phyloP scores from a whole-genome alignment of 1,140 invertebrate species.

The Elysia chlorotica region DNA sequence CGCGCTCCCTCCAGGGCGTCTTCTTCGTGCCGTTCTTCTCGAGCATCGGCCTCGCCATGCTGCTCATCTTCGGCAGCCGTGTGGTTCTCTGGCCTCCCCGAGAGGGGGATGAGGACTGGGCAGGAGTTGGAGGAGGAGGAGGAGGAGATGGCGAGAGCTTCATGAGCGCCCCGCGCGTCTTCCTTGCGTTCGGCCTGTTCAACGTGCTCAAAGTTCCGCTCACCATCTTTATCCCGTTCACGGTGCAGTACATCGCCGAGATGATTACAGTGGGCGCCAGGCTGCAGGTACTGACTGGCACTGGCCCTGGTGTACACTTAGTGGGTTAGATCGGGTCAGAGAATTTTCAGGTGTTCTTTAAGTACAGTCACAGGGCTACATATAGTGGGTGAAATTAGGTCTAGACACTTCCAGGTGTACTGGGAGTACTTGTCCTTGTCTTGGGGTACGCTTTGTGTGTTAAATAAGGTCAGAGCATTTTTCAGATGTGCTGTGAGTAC shows the following conservation, averaged over 20 bases:
- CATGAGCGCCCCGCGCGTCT: slow-evolving; percentile 31
- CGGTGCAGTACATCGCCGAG: slow-evolving; percentile 49
- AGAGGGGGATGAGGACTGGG: neutral
- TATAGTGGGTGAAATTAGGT: no score
- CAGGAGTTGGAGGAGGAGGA: neutral
- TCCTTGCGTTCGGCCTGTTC: slow-evolving; percentile 34
- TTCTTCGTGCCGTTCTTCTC: slow-evolving; percentile 28
- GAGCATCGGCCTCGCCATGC: slow-evolving; percentile 19
- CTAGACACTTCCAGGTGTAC: no score
- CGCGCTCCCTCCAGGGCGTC: neutral
- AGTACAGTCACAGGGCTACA: no score
- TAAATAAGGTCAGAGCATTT: no score
- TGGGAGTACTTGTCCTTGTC: no score
- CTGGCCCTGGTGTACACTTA: no score
- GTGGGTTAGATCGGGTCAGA: no score
- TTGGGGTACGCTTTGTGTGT: no score
- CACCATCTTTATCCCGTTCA: slow-evolving; percentile 36
- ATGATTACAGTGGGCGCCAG: slow-evolving; percentile 22
- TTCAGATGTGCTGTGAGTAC: no score
- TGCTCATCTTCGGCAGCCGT: slow-evolving; percentile 12
- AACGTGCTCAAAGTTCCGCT: slow-evolving; percentile 32
- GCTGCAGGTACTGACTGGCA: no score
- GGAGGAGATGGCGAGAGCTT: neutral
- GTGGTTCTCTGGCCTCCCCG: neutral
- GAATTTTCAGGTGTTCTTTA: no score